These are phyloP conservation scores for Aix galericulata DNA, from an alignment of 2,113 vertebrate genomes.

Conservation along the genomic window DNA sequence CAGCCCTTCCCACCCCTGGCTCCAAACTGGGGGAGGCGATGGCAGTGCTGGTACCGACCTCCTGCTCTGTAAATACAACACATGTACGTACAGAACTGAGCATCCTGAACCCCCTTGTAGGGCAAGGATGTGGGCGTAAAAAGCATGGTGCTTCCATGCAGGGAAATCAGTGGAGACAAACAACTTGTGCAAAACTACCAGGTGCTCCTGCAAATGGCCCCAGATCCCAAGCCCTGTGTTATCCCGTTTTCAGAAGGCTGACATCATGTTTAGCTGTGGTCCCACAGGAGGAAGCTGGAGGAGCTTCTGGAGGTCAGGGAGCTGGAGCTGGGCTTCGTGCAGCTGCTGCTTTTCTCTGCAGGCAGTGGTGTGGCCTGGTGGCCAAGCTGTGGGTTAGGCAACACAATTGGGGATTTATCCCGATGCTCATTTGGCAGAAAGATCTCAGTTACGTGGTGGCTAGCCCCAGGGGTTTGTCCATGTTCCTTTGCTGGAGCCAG, in stretches of 20 bases:
- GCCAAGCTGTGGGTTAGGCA: neutral
- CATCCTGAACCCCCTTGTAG: neutral
- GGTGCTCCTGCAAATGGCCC: neutral
- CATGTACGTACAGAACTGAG: neutral
- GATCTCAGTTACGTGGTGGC: neutral
- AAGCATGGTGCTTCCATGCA: neutral
- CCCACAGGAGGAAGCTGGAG: neutral
- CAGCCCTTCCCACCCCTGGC: too few relatives aligned
- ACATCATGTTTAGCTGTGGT: neutral
- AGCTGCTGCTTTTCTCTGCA: neutral
- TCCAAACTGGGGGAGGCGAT: neutral
- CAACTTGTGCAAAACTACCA: neutral
- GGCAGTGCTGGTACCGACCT: neutral
- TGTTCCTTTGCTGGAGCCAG: neutral
- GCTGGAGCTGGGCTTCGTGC: neutral
- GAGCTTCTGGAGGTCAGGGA: neutral
- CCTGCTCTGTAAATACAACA: accelerated
- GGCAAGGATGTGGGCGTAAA: neutral
- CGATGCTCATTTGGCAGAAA: neutral
- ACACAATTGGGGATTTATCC: neutral
- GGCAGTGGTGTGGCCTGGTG: neutral
- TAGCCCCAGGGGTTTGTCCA: neutral
- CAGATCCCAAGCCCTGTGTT: neutral
- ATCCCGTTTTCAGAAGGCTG: neutral
- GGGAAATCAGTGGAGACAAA: neutral